A percentile compares a stretch with the other conserved stretches of the same genome.
Conservation (phyloP, 2,797 vertebrate species). For the Typhlichthys eigenmanni region DNA sequence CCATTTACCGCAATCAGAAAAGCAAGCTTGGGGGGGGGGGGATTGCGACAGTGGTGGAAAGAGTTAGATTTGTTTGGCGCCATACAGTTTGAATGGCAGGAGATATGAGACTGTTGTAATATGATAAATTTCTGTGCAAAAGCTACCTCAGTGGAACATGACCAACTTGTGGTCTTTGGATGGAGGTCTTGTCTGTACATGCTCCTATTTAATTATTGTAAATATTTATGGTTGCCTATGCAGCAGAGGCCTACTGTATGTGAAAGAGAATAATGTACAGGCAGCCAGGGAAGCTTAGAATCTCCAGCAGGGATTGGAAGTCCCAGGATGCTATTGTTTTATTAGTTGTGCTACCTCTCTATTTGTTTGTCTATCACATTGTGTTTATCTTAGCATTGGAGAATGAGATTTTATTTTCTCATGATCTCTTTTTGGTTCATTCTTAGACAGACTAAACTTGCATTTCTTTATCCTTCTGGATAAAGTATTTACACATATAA, state of each 20-base stretch:
- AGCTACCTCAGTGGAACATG: background rate
- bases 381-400: conserved; percentile 51
- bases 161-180: conserved; percentile 17
- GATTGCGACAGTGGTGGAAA: background rate
- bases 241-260: conserved; percentile 37
- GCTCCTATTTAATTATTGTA: conserved; percentile 58
- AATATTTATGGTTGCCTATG: conserved; percentile 57
- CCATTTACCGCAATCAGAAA: conserved; percentile 5
- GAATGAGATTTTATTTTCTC: conserved; percentile 27
- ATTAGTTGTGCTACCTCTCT: conserved; percentile 50
- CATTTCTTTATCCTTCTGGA: too few relatives aligned
- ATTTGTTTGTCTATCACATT: conserved; percentile 51
- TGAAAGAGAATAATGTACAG: conserved; percentile 25
- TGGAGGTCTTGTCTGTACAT: conserved; percentile 44
- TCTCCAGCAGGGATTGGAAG: background rate
- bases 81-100: background rate
- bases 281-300: background rate
- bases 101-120: background rate
- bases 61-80: background rate
- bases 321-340: conserved; percentile 33
- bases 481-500: too few relatives aligned
- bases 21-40: background rate
- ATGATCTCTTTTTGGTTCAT: background rate
- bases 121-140: background rate
- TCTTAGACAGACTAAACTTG: background rate